Percentiles rank a stretch among this genome's conserved stretches.
Evolutionary conservation across 2,888 invertebrate species (phyloP).

Genomic region (Patella pellucida): DNA sequence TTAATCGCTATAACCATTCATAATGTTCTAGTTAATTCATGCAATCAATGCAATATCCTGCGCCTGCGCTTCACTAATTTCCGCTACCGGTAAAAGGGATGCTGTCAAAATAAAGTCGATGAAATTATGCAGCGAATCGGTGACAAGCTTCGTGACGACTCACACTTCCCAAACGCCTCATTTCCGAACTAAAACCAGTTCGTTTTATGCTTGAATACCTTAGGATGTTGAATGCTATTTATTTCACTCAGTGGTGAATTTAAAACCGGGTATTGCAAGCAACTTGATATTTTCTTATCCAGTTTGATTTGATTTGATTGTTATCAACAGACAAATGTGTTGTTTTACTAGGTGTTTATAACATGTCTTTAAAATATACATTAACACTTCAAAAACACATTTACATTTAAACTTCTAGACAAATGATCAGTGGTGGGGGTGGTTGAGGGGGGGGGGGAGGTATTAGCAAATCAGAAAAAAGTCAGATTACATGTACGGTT

Average conservation of each 20-base stretch:
- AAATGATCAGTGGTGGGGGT: no score
- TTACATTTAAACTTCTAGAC: no score
- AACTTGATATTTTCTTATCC: neutral
- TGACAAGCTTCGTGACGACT: neutral
- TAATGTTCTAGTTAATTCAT: neutral
- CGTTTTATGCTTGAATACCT: slow-evolving; percentile 1
- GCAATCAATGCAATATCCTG: slow-evolving; percentile 11
- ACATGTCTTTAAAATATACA: no score
- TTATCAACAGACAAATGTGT: no score
- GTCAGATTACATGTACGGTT: no score
- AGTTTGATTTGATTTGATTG: no score
- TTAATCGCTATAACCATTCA: neutral
- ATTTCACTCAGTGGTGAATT: slow-evolving; percentile 4
- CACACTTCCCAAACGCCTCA: neutral
- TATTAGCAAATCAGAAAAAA: no score
- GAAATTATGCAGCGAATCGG: slow-evolving; percentile 7
- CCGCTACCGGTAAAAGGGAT: neutral
- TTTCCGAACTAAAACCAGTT: slow-evolving; percentile 8
- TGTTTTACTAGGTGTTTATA: no score
- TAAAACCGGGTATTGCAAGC: neutral
- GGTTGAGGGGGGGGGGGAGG: no score
- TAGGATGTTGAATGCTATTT: slow-evolving; percentile 2
- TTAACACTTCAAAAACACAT: no score
- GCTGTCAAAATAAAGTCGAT: slow-evolving; percentile 1
- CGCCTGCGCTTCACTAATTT: slow-evolving; percentile 11